Evolutionary conservation across 2,797 vertebrate species (phyloP).

Genomic region (Paramormyrops hopkinsi): DNA sequence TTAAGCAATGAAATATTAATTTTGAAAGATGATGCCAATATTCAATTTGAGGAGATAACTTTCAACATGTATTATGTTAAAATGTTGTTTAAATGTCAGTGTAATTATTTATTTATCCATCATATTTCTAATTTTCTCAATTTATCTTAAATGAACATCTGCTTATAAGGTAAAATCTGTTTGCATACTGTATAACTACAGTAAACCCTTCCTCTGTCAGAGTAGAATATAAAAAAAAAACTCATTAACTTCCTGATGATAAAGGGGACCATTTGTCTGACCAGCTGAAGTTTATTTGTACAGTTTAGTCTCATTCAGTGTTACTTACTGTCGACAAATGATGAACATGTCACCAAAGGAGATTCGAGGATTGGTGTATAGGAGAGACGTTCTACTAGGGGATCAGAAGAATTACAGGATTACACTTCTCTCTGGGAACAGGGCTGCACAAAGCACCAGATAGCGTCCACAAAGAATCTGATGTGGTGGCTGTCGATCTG

Average conservation of each 20-base stretch:
- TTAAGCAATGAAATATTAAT: constrained; percentile 45
- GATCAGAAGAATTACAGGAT: constrained; percentile 46
- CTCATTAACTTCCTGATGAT: constrained; percentile 46
- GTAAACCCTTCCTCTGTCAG: constrained; percentile 15
- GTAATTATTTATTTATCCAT: constrained; percentile 40
- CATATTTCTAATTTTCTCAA: constrained; percentile 49
- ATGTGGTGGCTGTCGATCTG: neutral
- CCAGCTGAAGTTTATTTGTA: constrained; percentile 46
- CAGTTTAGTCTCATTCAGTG: constrained; percentile 39
- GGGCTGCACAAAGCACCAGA: constrained; percentile 38
- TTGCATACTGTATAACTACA: constrained; percentile 34
- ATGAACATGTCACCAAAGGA: constrained; percentile 41
- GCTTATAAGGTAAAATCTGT: constrained; percentile 44
- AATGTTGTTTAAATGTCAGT: constrained; percentile 54
- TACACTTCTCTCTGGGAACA: constrained; percentile 40
- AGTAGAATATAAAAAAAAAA: constrained; percentile 39
- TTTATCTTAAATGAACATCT: constrained; percentile 64
- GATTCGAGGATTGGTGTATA: constrained; percentile 18
- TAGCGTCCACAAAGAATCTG: neutral
- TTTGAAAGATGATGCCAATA: constrained; percentile 27
- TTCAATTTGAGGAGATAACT: constrained; percentile 31
- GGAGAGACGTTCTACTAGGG: constrained; percentile 25
- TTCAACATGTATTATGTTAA: constrained; percentile 47
- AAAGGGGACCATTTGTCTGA: constrained; percentile 33
- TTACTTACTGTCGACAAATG: constrained; percentile 32